Evolutionary conservation across 2,797 vertebrate genomes (phyloP).

Genomic region (Hypotaenidia philippensis): DNA sequence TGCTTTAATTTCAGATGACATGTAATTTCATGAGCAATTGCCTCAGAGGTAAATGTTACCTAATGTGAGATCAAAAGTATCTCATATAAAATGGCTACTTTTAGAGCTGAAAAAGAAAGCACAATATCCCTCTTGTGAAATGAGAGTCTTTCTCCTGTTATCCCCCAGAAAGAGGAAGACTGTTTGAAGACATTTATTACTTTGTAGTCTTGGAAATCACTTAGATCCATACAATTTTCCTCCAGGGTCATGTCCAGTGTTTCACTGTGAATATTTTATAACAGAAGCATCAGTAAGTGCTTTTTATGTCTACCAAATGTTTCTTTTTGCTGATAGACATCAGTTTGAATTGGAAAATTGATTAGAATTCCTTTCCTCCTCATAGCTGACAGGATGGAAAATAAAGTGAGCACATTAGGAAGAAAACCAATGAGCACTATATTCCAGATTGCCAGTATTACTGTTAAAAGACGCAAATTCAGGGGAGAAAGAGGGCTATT

Average conservation of each 20-base stretch:
- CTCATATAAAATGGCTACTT: neutral
- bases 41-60: neutral
- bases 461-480: neutral
- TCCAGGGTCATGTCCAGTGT: neutral
- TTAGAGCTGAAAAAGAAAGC: neutral
- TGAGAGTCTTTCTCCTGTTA: neutral
- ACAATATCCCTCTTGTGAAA: neutral
- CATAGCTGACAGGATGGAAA: neutral
- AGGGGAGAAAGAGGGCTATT: neutral
- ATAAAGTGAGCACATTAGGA: neutral
- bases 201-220: neutral
- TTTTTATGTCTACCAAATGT: neutral
- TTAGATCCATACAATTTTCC: neutral
- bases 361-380: neutral
- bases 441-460: neutral
- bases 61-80: neutral
- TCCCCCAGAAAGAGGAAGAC: neutral
- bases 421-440: neutral
- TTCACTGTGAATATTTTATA: neutral
- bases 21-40: neutral
- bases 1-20: neutral
- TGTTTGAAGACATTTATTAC: neutral
- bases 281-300: neutral
- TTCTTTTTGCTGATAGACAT: neutral
- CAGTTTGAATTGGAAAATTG: neutral